A percentile compares a stretch with the other conserved stretches of the same genome.
phyloP scores from a whole-genome alignment of 2,888 invertebrate species.

The Hydrotaea diabolus region DNA sequence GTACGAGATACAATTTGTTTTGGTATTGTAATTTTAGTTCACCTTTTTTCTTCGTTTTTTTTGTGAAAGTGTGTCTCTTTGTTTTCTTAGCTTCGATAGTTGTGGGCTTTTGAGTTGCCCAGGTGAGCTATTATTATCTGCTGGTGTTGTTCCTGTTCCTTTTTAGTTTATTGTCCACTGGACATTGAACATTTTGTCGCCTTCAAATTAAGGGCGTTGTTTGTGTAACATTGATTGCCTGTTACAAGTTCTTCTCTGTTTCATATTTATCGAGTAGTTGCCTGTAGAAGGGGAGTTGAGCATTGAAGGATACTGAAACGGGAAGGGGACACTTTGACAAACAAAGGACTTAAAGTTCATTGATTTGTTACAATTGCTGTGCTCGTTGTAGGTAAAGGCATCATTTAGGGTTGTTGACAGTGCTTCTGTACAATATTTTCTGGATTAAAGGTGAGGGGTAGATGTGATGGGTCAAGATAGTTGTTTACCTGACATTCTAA shows the following conservation, averaged over 20 bases:
- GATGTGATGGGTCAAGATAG: not conserved
- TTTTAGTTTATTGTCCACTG: constrained; percentile 27
- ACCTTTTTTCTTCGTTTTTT: not conserved
- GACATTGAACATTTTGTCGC: constrained; percentile 46
- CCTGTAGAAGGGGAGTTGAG: not conserved
- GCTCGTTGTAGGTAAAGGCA: constrained; percentile 18
- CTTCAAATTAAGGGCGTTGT: constrained; percentile 57
- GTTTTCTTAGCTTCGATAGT: not conserved
- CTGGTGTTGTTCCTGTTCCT: not conserved
- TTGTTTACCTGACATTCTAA: constrained; percentile 6
- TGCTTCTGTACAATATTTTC: not conserved
- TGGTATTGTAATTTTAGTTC: constrained; percentile 5
- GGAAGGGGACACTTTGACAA: not conserved
- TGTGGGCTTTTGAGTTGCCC: not conserved
- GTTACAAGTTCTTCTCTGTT: constrained; percentile 53
- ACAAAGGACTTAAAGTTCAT: constrained; percentile 28
- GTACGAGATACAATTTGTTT: constrained; percentile 27
- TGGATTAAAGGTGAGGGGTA: not conserved
- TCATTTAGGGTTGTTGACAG: constrained; percentile 61
- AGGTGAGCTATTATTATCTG: constrained; percentile 18
- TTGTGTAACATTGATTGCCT: constrained; percentile 46
- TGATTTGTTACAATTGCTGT: constrained; percentile 54
- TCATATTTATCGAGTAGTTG: constrained; percentile 45
- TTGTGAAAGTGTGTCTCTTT: not conserved
- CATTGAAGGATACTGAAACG: not conserved